phyloP scores from a whole-genome alignment of 2,113 vertebrate genomes.

The Ptyas mucosa region DNA sequence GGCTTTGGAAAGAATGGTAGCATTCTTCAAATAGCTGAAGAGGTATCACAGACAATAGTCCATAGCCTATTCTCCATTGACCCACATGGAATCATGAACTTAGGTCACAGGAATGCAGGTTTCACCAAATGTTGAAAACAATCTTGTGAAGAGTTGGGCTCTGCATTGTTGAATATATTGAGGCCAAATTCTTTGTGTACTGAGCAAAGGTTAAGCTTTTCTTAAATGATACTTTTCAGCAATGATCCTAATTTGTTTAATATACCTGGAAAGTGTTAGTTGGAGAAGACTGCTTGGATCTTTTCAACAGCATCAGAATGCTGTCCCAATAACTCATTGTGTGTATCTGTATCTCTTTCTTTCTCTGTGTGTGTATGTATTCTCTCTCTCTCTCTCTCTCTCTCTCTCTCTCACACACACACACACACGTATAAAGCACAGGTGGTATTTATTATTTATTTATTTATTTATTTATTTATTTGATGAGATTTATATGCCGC shows the following conservation, averaged over 20 bases:
- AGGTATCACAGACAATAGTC: neutral
- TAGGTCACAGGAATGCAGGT: neutral
- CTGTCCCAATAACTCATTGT: neutral
- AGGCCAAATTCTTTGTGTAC: neutral
- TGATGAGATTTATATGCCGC: too few species aligned
- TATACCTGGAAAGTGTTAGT: neutral
- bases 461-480: too few species aligned
- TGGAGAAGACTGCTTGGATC: neutral
- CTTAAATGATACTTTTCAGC: neutral
- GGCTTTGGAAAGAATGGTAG: neutral
- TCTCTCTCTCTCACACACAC: too few species aligned
- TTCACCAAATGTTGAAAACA: neutral
- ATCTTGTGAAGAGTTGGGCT: neutral
- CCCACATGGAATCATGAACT: neutral
- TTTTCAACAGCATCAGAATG: neutral
- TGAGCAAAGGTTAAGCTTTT: neutral
- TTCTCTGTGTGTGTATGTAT: too few species aligned
- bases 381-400: too few species aligned
- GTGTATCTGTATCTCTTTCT: neutral
- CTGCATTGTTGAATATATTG: neutral
- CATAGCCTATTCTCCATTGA: neutral
- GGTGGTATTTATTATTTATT: too few species aligned
- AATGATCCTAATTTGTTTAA: neutral
- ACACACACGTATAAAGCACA: too few species aligned
- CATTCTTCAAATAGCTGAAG: neutral